These are phyloP conservation scores for Myiopsitta monachus DNA, from an alignment of 2,113 vertebrate genomes.

Conservation along the genomic window DNA sequence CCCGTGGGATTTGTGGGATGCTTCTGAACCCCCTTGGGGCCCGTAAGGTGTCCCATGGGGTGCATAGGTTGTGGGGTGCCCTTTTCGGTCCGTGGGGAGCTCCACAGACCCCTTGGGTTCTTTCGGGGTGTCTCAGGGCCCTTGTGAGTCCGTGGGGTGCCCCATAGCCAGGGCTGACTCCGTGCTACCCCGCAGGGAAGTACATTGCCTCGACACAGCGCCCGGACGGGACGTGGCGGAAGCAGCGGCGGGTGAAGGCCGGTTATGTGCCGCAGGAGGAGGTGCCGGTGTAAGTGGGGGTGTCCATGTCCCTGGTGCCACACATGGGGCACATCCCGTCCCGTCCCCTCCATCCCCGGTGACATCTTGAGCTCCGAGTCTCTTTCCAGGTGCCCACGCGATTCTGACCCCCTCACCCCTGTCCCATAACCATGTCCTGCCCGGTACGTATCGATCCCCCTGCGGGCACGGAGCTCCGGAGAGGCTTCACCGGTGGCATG, in stretches of 20 bases:
- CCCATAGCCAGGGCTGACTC: background rate
- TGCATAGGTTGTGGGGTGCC: background rate
- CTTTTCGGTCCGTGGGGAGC: background rate
- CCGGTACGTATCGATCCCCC: background rate
- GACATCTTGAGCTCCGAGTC: background rate
- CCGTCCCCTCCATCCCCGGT: background rate
- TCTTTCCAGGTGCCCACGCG: background rate
- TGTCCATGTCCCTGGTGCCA: background rate
- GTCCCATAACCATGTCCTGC: background rate
- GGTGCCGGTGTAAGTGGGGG: constrained; percentile 75
- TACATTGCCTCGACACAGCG: constrained; percentile 93
- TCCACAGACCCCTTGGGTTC: too few species aligned
- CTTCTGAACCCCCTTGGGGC: background rate
- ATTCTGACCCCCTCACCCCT: background rate
- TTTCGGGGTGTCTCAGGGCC: fast-evolving
- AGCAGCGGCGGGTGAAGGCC: constrained; percentile 88
- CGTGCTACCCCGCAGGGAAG: constrained; percentile 76
- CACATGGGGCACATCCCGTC: background rate
- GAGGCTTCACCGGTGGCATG: background rate
- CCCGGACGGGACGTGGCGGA: constrained; percentile 94
- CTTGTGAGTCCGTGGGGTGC: background rate
- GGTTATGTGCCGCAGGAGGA: constrained; percentile 94
- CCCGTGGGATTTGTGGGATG: too few species aligned
- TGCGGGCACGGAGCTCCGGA: background rate
- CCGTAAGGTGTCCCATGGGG: too few species aligned